Base-by-base conservation (phyloP, 1,140 invertebrate genomes). In the Danaus plexippus region DNA sequence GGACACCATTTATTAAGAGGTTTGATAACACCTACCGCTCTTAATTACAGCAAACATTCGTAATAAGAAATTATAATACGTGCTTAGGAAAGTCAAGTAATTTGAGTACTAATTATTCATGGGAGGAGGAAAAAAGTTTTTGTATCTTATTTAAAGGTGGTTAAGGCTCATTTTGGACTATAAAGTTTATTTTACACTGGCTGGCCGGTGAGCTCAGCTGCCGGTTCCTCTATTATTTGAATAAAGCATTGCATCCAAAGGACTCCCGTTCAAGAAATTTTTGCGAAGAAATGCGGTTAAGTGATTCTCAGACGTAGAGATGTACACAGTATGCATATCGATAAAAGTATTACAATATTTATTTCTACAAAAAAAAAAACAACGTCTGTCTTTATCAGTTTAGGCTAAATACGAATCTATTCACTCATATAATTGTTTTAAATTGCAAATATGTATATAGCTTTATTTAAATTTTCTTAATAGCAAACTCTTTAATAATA, bases 91-190 rank as follows among this genome's bases (percentile, higher is more conserved):
- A 84, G 80, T 84, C 77, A 84, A 81, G 80, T 80, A 84, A 81
- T 76, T 73, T 71, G 80, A 84, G 78, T 73, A 84, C 78, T 84
- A 81, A 80, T 80, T 80, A 71, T 67, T 63, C 59, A 66, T 63
- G 54, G 61, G 57, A n/a, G 41, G 9, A 58, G 63, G 43, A 59
- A 58, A 58, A 62, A 60, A 59, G 48, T 54, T 45, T 42, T 12
- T 12, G 18, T 10, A 8, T 9, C 0, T 46, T 42, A 10, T 1
- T 1, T 40, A 61, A 61, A 69, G 13, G 13, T 51, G 10, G 41
- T 44, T 50, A 47, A 42, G 50, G 43, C 51, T 51, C 47, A 57
- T 40, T 13, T 58, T 52, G 44, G 47, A 41, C 18, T 15, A 2
- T 43, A 43, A 5, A 55, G 18, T 9, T 43, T 42, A 49, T 42